These are phyloP conservation scores for Antechinus stuartii DNA, from an alignment of 2,113 vertebrate genomes.

Conservation along the genomic window DNA sequence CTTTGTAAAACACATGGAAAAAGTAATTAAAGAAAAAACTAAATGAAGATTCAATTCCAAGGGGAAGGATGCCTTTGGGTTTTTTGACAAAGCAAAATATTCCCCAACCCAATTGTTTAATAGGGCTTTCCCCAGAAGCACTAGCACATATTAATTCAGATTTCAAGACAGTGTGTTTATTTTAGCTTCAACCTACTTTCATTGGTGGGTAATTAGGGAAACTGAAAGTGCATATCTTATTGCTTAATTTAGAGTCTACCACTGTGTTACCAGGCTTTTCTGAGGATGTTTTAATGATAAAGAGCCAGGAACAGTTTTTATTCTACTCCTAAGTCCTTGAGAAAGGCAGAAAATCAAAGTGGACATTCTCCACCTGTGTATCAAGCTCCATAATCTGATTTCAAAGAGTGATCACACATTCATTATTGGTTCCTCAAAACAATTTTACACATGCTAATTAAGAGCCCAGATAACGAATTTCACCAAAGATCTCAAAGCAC, in stretches of 20 bases:
- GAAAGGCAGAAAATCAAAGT: constrained; percentile 80
- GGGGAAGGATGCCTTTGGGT: constrained; percentile 67
- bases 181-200: constrained; percentile 82
- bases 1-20: constrained; percentile 82
- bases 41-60: constrained; percentile 76
- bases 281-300: constrained; percentile 84
- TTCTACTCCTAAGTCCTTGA: constrained; percentile 84
- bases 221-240: constrained; percentile 80
- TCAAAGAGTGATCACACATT: constrained; percentile 77
- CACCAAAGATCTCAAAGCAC: constrained; percentile 24
- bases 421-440: constrained; percentile 64
- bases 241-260: constrained; percentile 83
- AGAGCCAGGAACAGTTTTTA: constrained; percentile 84
- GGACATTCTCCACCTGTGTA: constrained; percentile 72
- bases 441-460: constrained; percentile 35
- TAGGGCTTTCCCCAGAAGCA: constrained; percentile 65
- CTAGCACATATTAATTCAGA: constrained; percentile 77
- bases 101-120: constrained; percentile 70
- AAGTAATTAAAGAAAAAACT: constrained; percentile 75
- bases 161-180: constrained; percentile 82
- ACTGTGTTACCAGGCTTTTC: constrained; percentile 81
- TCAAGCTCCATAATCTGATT: constrained; percentile 79
- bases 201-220: constrained; percentile 82
- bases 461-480: not conserved
- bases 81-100: constrained; percentile 76